Base-by-base conservation (phyloP, 1,140 invertebrate species). In the Drosophila ogumai region DNA sequence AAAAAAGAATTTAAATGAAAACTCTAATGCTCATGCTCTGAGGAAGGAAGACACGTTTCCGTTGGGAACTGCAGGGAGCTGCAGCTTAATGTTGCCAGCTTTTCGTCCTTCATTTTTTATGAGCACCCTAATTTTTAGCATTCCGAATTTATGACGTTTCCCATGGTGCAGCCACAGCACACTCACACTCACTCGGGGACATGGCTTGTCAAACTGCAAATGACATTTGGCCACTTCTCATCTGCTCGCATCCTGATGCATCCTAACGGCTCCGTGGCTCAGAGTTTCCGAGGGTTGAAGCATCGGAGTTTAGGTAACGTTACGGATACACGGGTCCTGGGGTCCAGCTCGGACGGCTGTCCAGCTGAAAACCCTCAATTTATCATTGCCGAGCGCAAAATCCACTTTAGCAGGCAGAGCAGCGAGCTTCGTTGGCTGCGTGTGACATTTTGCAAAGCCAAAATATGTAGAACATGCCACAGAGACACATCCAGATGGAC, bases 371-470 rank as follows among this genome's bases (percentile, higher is more conserved):
- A 71, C 77, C 78, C 85, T 81, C 85, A 88, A 84, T 88, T 90
- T 85, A 88, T 88, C 85, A 88, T 79, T 81, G 85, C 85, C 85
- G 76, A 88, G 81, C 85, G 74, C 81, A 84, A 87, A 87, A 87
- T 90, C 85, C 84, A 87, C 84, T 87, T 86, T 82, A 63, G 63
- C 49, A 72, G 61, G 65, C 54, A 32, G 57, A 58, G 59, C 74
- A 49, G 58, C 78, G 76, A 66, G 66, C 68, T 78, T 84, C 78
- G 80, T 88, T 88, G 85, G 57, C 85, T 90, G 85, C 85, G 81
- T 90, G 78, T 90, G 85, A 90, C 85, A 90, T 81, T 90, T 85
- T 90, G 85, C 85, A 76, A 81, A 90, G 81, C 81, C 85, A 85
- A 88, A 90, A 90, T 90, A 90, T 87, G 80, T 90, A 81, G 85